Base-by-base conservation (phyloP, 1,140 invertebrate species). In the Macrocentrus cingulum region DNA sequence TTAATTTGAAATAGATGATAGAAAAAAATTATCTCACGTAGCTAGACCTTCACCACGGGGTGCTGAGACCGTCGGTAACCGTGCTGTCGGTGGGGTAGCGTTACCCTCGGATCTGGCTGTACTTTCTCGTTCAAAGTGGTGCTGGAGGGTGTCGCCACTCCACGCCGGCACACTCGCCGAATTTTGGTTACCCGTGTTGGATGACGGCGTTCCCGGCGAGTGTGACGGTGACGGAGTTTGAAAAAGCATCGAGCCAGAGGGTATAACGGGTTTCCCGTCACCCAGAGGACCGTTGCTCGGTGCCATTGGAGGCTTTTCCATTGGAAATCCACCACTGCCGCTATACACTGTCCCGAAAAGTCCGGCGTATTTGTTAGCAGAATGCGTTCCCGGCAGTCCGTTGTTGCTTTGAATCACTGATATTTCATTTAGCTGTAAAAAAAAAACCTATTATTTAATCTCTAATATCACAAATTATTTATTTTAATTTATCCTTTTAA, bases 341-440 rank as follows among this genome's bases (percentile, higher is more conserved):
- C 72, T 71, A 63, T 78, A 80, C 58, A 74, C 68, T 45, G 72
- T 76, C 23, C 75, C 73, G 41, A 75, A 79, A n/a, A 76, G 62
- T 15, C 74, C 78, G 6, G 80, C 75, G 68, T 79, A 77, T 56
- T 80, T 80, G 41, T 63, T 70, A 15, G 72, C 66, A 60, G 72
- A 70, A 60, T 76, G 70, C n/a, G 67, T 58, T 34, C 49, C 61
- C 37, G 72, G 71, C 51, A 79, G 57, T 7, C 79, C 77, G 52
- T 81, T 82, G 64, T 75, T 80, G 60, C 76, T 80, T 66, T 86
- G 85, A 32, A 86, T 85, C 51, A 85, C 84, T 56, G 84, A 84
- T 57, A 87, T 85, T 74, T 86, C 84, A 71, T 85, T 87, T 73
- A 86, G 76, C 80, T 86, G 76, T 55, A 80, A 79, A 18, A 49